Base-by-base conservation (phyloP, 2,888 invertebrate species). In the Cataglyphis albicans region DNA sequence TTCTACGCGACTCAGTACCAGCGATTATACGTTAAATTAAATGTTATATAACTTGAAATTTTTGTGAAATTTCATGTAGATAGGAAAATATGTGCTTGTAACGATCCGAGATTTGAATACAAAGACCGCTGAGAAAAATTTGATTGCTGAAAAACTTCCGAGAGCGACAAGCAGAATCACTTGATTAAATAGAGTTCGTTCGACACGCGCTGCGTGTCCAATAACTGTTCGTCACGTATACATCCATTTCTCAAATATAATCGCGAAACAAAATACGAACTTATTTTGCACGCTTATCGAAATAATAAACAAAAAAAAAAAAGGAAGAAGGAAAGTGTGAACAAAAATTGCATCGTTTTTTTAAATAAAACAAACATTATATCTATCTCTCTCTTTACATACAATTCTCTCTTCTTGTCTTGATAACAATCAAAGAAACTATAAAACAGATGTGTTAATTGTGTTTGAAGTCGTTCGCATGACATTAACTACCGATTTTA, bases 111-210 rank as follows among this genome's bases (percentile, higher is more conserved):
- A 35, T 73, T 59, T 44, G 18, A 32, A 21, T 52, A 35, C 12
- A 29, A 84, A 81, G 72, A 72, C 52, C 0, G 35, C 35, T 35
- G 5, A 35, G 6, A 35, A 35, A 35, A 35, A 35, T 35, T 4
- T 48, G 48, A 41, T 52, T 32, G 21, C 7, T 35, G 12, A 38
- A n/a, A 32, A 44, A 57, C 81, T 75, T 84, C 68, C 9, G 12
- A 18, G 52, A 59, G 9, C 38, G 64, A 18, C 48, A 29, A 32
- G 12, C 78, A 67, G 80, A 86, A 72, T 86, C 88, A 74, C 84
- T 88, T 85, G 90, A 84, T 82, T 80, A 89, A 90, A 86, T 74
- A 86, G 70, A 81, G 75, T 52, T 78, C 68, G 68, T 41, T 57
- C 59, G 76, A 90, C 74, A 57, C 21, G 70, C 21, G 70, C 70